These are phyloP conservation scores for Lepidotrigona ventralis DNA, from an alignment of 1,140 invertebrate species.

Conservation along the genomic window DNA sequence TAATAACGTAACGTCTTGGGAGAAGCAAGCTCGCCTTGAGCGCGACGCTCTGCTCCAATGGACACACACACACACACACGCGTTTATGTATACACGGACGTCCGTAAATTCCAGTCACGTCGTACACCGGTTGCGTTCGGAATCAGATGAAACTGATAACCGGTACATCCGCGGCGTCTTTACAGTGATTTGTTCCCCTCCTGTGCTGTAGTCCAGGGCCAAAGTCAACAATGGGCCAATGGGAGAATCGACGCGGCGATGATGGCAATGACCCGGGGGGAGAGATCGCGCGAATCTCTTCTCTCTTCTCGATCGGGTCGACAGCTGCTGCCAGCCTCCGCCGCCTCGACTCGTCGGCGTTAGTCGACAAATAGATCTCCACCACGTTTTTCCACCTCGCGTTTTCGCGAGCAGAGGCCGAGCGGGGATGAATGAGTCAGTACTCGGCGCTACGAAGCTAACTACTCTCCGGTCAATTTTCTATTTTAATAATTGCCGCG, in stretches of 20 bases:
- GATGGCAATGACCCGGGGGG: slow-evolving; percentile 53
- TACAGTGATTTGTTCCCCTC: slow-evolving; percentile 32
- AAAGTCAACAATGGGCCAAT: slow-evolving; percentile 44
- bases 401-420: not conserved
- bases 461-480: slow-evolving; percentile 35
- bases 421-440: slow-evolving; percentile 33
- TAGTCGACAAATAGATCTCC: slow-evolving; percentile 56
- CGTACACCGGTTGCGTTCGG: slow-evolving; percentile 16
- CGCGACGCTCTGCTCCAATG: not conserved
- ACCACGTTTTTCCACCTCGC: slow-evolving; percentile 21
- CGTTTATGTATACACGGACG: no score
- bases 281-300: not conserved
- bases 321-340: slow-evolving; percentile 43
- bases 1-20: slow-evolving; percentile 26
- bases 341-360: not conserved
- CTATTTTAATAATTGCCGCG: slow-evolving; percentile 48
- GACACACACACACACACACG: no score
- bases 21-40: slow-evolving; percentile 24
- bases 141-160: slow-evolving; percentile 49
- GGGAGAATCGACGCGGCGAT: not conserved
- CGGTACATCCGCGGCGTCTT: slow-evolving; percentile 7
- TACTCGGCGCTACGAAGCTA: not conserved
- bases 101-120: slow-evolving; percentile 35
- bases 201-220: slow-evolving; percentile 7
- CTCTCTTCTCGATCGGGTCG: slow-evolving; percentile 29